Conservation (phyloP, 2,113 vertebrate genomes). For the Siniperca knerii region DNA sequence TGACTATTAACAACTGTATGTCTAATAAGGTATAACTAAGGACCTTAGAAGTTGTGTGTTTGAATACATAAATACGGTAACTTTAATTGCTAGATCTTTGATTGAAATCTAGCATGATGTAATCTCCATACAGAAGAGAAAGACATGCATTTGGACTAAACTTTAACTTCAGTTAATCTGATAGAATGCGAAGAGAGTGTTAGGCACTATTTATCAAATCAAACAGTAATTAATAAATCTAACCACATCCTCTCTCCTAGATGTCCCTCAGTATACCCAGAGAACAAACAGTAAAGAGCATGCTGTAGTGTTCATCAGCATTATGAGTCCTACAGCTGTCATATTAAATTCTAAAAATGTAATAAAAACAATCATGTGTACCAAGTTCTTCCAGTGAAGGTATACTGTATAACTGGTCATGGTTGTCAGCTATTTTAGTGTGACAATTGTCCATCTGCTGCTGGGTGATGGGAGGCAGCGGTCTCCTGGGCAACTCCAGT, state of each 20-base stretch:
- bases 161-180: background rate
- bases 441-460: slow-evolving; percentile 92
- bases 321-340: background rate
- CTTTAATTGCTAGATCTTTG: background rate
- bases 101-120: too few relatives aligned
- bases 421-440: slow-evolving; percentile 89
- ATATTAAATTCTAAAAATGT: background rate
- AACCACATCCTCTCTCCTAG: background rate
- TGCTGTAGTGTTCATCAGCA: background rate
- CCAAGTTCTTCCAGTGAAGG: slow-evolving; percentile 96
- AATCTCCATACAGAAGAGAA: too few relatives aligned
- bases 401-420: slow-evolving; percentile 91
- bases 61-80: background rate
- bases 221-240: background rate
- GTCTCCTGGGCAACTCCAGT: slow-evolving; percentile 94
- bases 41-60: background rate
- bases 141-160: too few relatives aligned
- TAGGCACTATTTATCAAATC: background rate
- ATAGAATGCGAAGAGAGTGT: background rate
- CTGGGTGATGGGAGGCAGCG: slow-evolving; percentile 85
- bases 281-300: background rate
- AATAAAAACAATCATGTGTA: slow-evolving; percentile 56
- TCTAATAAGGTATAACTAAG: background rate
- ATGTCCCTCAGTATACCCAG: background rate
- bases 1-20: background rate